Base-by-base conservation (phyloP, 2,888 invertebrate species). In the Heteromurus nitidus region DNA sequence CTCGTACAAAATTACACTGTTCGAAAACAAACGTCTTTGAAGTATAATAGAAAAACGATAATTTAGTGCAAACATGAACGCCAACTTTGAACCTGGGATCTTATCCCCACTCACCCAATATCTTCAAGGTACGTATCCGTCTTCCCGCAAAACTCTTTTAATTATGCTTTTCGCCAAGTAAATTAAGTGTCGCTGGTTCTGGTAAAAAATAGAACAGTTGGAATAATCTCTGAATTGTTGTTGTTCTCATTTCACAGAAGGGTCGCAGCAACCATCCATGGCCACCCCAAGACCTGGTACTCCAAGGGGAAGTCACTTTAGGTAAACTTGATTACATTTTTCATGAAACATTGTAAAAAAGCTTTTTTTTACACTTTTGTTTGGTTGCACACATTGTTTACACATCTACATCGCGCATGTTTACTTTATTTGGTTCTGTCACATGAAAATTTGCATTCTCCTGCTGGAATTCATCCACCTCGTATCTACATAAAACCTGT, bases 261-360 rank as follows among this genome's bases (percentile, higher is more conserved):
- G 72, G 20, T 9, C 28, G 5, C 72, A 73, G 24, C 62, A 53
- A 53, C 3, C 62, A 2, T 64, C 80, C 16, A 69, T 81, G 74
- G 69, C 69, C 3, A 81, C 74, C n/a, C 74, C 80, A 30, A 58
- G 80, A 68, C 80, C 80, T 28, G 75, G 80, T 13, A 81, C 80
- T 20, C 80, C 80, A 36, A 68, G 80, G 62, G 80, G 80, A 30
- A 81, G 75, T 20, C 68, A 69, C 24, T 81, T 81, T 42, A 74
- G 80, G 80, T 81, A n/a, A 80, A 13, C 16, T n/a, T n/a, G n/a
- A n/a, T n/a, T n/a, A n/a, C n/a, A n/a, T n/a, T n/a, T 18, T 2
- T 18, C 3, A 9, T 20, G 9, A 50, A 50, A 7, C 50, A 50
- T n/a, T n/a, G n/a, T n/a, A 50, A 44, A 44, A 13, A 44, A 44